Evolutionary conservation across 2,888 invertebrate genomes (phyloP), one percentile per base, ranked within the genome.

Genomic region (Mesochorus sp.): DNA sequence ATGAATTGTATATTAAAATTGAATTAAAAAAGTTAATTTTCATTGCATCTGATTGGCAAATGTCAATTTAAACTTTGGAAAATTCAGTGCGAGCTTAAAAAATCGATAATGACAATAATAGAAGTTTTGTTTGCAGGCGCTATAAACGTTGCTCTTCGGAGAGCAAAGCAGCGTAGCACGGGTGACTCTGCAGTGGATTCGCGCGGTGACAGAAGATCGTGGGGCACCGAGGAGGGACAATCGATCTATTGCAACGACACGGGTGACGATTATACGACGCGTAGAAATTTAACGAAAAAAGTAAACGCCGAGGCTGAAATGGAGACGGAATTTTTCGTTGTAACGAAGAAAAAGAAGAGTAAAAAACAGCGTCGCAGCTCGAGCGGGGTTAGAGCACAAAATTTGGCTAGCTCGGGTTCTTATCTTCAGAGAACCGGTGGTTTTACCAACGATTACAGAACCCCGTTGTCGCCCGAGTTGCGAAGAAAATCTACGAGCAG

Each of bases 311-410:
- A 90, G 47, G 80, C 84, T 42, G 88, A 92, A 84, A 87, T 89
- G 57, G 90, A 92, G 84, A 89, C 95, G 8, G 97, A 96, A 87
- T 97, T 96, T 91, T 95, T 95, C 89, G 95, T 96, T 62, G 97
- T 97, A 64, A 96, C 96, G 89, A 97, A 96, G 89, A 96, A 96
- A 90, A 95, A 95, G 88, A 94, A 95, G 86, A 95, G 95, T 86
- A 96, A 96, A 87, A 94, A 94, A 84, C 90, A 92, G 34, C 92
- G 92, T 80, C 87, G 91, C 44, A 91, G 91, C 80, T 90, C 89
- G 42, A 91, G 91, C 64, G 91, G 91, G 62, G 84, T 90, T 74
- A 86, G 91, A 62, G 89, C 91, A 26, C 91, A 89, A 74, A 91
- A 91, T 83, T 83, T 91, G 31, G 81, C 87, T 0, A 86, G 86